These are phyloP conservation scores for Falcunculus frontatus DNA, from an alignment of 2,113 vertebrate genomes.

Conservation along the genomic window DNA sequence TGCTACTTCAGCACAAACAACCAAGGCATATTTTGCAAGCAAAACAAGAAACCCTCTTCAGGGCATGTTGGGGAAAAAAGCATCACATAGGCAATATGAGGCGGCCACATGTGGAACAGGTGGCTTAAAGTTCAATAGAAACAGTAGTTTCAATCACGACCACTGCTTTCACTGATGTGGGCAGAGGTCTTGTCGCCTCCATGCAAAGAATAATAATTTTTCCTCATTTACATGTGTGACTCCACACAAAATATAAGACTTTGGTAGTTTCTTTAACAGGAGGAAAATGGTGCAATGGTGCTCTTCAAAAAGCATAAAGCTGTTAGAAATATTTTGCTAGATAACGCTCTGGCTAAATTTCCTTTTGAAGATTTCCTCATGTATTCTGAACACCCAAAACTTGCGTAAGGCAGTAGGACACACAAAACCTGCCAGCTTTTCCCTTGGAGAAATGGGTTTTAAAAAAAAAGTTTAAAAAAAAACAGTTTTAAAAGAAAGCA, in stretches of 20 bases:
- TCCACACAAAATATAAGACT: neutral
- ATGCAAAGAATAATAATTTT: neutral
- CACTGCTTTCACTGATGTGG: neutral
- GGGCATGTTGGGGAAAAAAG: neutral
- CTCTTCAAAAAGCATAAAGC: neutral
- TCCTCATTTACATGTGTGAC: neutral
- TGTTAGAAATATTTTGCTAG: neutral
- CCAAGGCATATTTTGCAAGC: neutral
- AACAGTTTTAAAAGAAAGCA: neutral
- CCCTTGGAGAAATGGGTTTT: neutral
- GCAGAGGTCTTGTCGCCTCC: neutral
- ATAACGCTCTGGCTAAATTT: neutral
- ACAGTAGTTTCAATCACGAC: neutral
- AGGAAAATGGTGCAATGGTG: neutral
- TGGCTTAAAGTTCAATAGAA: neutral
- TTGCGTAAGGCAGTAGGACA: neutral
- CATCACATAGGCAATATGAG: rapidly evolving
- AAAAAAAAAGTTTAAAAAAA: neutral
- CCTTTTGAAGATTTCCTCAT: neutral
- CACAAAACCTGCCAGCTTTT: neutral
- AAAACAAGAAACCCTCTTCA: neutral
- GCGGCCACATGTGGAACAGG: rapidly evolving
- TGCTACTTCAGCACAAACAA: neutral
- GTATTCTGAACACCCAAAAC: neutral
- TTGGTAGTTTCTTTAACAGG: neutral